phyloP scores from a whole-genome alignment of 2,797 vertebrate genomes.

The Choloepus didactylus region DNA sequence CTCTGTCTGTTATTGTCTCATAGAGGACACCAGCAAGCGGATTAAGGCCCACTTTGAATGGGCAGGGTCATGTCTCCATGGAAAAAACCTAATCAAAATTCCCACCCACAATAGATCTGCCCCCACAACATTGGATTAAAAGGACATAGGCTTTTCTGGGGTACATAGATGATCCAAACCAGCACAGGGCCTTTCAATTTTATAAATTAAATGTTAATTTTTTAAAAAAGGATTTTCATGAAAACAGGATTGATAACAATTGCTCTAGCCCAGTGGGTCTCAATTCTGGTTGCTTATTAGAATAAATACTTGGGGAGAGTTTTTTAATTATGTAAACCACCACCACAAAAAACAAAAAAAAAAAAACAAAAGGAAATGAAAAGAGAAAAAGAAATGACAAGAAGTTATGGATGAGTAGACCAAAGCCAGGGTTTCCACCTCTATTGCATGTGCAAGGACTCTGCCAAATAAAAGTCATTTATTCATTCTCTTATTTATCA shows the following conservation, averaged over 20 bases:
- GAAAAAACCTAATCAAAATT: no score
- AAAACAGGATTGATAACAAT: neutral
- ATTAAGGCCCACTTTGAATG: no score
- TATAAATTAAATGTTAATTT: conserved; percentile 26
- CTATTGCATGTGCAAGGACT: neutral
- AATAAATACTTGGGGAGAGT: neutral
- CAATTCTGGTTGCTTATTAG: neutral
- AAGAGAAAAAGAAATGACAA: neutral
- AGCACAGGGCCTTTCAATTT: neutral
- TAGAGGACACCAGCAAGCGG: no score
- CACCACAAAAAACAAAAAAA: neutral
- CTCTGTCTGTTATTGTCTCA: no score
- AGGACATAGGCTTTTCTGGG: no score
- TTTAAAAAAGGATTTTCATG: neutral
- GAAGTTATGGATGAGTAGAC: neutral
- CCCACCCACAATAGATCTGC: no score
- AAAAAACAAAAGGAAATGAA: neutral
- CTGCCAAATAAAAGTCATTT: neutral
- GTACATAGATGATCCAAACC: no score
- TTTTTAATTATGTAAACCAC: conserved; percentile 39
- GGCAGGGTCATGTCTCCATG: no score
- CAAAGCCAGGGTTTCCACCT: neutral
- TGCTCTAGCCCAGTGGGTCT: neutral
- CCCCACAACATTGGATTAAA: no score
- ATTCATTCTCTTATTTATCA: neutral